Evolutionary conservation across 2,113 vertebrate genomes (phyloP), one percentile per base, ranked within the genome.

Genomic region (Bujurquina vittata): DNA sequence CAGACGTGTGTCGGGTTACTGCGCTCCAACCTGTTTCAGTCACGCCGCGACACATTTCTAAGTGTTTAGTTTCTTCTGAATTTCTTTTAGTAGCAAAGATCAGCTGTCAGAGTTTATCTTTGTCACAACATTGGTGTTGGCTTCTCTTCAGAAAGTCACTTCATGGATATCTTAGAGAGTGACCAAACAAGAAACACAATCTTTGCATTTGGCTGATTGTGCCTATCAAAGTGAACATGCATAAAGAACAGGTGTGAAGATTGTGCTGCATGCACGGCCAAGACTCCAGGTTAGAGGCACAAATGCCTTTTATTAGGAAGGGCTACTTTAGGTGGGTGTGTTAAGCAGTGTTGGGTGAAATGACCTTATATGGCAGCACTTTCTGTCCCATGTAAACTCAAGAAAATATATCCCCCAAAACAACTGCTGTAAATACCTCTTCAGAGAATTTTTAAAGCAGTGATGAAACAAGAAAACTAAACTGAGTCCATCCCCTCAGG

Each of bases 351-450:
- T 61, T 26, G 18, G 75, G 76, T 88, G 55, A 85, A 74, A 83
- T 84, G 7, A 33, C 94, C 92, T 78, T 93, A 92, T 83, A 93
- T 88, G 92, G 91, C 56, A 84, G 82, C 54, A 69, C 67, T 85
- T 77, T 81, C 31, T 37, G 58, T 73, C 84, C 40, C 54, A 75
- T 11, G 17, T 74, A 78, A 90, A 85, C 78, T 79, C 77, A 65
- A 90, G 85, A 83, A 77, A 72, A 79, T 75, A 77, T 81, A 81
- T 81, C 84, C 88, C 87, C 65, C 20, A 83, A 91, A 91, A 89
- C 78, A 88, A 60, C 62, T 35, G 74, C 72, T 75, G 79, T 85
- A 88, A 87, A 89, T 89, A 79, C 83, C 80, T 56, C 43, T 9
- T 43, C 31, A 75, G 90, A 78, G 43, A 77, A 35, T 83, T 91